Conservation (phyloP, 2,888 invertebrate species). For the Eristalis tenax region DNA sequence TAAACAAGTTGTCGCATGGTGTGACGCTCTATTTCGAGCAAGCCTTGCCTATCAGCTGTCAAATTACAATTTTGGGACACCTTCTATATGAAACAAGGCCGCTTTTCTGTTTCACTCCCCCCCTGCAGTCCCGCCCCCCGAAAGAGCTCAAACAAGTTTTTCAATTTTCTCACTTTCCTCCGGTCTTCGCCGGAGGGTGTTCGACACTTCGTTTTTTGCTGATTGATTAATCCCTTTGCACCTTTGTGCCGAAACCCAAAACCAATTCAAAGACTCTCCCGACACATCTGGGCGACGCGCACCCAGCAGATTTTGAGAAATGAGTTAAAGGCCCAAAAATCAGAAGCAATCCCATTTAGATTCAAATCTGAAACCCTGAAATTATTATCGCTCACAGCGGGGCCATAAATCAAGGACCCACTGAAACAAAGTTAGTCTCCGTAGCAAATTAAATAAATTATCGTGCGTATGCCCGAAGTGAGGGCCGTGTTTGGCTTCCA, state of each 20-base stretch:
- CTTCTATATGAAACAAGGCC: too few species aligned
- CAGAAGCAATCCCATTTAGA: neutral
- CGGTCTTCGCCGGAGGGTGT: too few species aligned
- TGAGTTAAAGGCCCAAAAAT: neutral
- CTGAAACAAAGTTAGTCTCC: neutral
- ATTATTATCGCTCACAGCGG: neutral
- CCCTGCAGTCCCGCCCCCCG: too few species aligned
- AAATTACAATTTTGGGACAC: too few species aligned
- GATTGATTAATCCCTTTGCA: neutral
- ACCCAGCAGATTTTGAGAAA: neutral
- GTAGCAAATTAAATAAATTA: constrained; percentile 14
- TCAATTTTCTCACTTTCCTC: too few species aligned
- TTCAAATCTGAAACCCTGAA: neutral
- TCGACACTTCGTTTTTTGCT: neutral
- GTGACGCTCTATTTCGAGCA: too few species aligned
- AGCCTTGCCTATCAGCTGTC: too few species aligned
- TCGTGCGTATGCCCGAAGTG: neutral
- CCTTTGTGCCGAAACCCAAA: neutral
- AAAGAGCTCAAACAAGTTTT: too few species aligned
- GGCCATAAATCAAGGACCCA: neutral
- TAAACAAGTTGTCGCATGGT: too few species aligned
- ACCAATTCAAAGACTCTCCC: neutral
- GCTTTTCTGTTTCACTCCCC: too few species aligned
- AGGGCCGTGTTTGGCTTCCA: constrained; percentile 2
- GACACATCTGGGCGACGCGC: neutral